phyloP scores from a whole-genome alignment of 2,797 vertebrate species.

The Anolis apletophallus region DNA sequence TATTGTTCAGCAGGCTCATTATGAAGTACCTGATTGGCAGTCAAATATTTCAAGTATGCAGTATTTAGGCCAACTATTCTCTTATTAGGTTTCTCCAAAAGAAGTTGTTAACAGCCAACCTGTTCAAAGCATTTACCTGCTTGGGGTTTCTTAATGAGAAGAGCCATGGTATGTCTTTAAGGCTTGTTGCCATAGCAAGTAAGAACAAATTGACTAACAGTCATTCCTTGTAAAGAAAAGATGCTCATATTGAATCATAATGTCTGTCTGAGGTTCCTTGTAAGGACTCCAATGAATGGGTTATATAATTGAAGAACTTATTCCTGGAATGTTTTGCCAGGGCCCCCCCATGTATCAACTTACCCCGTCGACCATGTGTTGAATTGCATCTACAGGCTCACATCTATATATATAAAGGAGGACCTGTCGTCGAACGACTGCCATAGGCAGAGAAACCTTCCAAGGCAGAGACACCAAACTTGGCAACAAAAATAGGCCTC shows the following conservation, averaged over 20 bases:
- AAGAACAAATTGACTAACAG: not conserved
- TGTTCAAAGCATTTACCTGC: not conserved
- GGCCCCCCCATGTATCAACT: no score
- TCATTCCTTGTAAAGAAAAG: not conserved
- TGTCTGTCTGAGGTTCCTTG: not conserved
- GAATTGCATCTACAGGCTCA: no score
- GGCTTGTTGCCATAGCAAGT: not conserved
- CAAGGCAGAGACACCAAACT: no score
- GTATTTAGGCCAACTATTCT: not conserved
- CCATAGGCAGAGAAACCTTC: no score
- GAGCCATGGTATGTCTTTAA: not conserved
- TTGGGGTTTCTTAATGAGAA: not conserved
- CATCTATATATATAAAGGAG: no score
- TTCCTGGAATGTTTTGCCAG: not conserved
- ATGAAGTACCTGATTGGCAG: not conserved
- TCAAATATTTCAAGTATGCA: not conserved
- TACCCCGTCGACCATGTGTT: no score
- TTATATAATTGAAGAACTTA: not conserved
- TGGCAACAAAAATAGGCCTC: no score
- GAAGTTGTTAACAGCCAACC: not conserved
- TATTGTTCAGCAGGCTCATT: not conserved
- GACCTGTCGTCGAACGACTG: no score
- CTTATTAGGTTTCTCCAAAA: no score
- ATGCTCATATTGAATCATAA: not conserved
- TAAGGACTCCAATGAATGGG: not conserved